phyloP scores from a whole-genome alignment of 2,113 vertebrate species.

The Oryzias celebensis region DNA sequence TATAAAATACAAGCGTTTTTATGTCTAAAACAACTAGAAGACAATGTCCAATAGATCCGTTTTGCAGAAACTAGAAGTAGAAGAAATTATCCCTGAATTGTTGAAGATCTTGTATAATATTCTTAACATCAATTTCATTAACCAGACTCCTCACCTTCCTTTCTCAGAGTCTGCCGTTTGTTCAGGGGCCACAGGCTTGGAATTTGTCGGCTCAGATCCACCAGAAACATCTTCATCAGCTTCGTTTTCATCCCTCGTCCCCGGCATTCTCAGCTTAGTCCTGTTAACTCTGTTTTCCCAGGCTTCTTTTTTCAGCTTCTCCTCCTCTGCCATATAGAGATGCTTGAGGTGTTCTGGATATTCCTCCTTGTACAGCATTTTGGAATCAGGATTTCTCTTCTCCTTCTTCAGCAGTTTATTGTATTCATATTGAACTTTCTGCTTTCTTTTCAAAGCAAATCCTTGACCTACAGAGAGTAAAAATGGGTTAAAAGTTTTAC shows the following conservation, averaged over 20 bases:
- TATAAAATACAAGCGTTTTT: too few species aligned
- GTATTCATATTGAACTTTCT: slow-evolving; percentile 85
- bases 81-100: too few species aligned
- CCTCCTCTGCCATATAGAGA: slow-evolving; percentile 89
- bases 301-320: slow-evolving; percentile 79
- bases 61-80: too few species aligned
- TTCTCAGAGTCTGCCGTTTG: slow-evolving; percentile 5
- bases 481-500: not conserved
- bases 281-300: slow-evolving; percentile 61
- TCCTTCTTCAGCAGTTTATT: slow-evolving; percentile 83
- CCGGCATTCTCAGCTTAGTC: slow-evolving; percentile 39
- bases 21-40: too few species aligned
- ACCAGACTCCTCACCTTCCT: slow-evolving; percentile 27
- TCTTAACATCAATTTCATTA: too few species aligned
- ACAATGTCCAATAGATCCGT: too few species aligned
- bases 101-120: too few species aligned
- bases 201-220: slow-evolving; percentile 23
- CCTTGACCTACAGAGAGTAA: slow-evolving; percentile 80
- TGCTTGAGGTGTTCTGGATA: slow-evolving; percentile 94
- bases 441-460: slow-evolving; percentile 88
- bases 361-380: slow-evolving; percentile 74
- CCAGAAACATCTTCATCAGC: not conserved
- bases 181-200: slow-evolving; percentile 1
- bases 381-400: slow-evolving; percentile 32
- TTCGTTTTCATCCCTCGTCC: not conserved